Conservation (phyloP, 1,140 invertebrate genomes). For the Bombus difficillimus region DNA sequence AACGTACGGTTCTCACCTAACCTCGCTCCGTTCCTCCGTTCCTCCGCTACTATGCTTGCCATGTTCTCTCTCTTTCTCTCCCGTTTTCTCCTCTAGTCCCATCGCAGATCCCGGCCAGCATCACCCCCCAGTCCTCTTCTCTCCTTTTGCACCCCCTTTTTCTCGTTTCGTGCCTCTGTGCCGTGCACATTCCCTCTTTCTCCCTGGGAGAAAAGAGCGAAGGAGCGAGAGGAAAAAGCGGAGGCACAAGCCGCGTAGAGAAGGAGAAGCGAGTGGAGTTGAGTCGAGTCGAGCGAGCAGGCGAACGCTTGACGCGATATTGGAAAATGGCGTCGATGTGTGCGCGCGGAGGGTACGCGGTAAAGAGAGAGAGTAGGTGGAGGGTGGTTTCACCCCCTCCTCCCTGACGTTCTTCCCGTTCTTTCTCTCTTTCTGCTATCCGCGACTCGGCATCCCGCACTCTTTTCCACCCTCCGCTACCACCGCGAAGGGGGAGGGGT, state of each 20-base stretch:
- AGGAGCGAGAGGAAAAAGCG: constrained; percentile 33
- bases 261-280: constrained; percentile 6
- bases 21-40: constrained; percentile 54
- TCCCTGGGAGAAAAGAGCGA: constrained; percentile 44
- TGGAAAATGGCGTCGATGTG: constrained; percentile 82
- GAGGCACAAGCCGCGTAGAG: constrained; percentile 38
- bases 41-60: constrained; percentile 19
- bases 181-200: constrained; percentile 46
- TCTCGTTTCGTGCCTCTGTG: constrained; percentile 62
- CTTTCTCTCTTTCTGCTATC: constrained; percentile 9
- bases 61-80: not conserved
- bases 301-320: constrained; percentile 79
- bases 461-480: constrained; percentile 19
- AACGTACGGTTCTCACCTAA: constrained; percentile 74
- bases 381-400: constrained; percentile 58
- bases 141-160: constrained; percentile 60
- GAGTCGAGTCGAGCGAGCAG: constrained; percentile 36
- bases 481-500: constrained; percentile 33
- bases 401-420: constrained; percentile 58
- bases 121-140: not conserved
- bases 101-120: constrained; percentile 34
- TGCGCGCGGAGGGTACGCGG: constrained; percentile 70
- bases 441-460: constrained; percentile 6
- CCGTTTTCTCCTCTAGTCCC: constrained; percentile 20
- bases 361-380: constrained; percentile 35